phyloP scores from a whole-genome alignment of 1,140 invertebrate genomes.

The Uloborus diversus region DNA sequence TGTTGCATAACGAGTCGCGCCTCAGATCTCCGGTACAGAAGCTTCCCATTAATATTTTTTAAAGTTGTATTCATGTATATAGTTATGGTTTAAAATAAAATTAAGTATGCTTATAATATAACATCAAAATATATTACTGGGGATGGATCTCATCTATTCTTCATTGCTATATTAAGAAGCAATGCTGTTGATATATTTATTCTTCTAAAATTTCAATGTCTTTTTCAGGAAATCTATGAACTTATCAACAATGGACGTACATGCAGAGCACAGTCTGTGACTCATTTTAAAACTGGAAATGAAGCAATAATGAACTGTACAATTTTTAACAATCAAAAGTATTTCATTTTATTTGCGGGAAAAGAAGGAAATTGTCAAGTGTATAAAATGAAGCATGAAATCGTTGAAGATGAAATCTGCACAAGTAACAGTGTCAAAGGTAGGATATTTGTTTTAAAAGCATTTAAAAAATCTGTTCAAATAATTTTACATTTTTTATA shows the following conservation, averaged over 20 bases:
- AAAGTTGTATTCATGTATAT: too few relatives aligned
- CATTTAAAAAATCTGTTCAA: background rate
- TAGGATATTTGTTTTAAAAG: background rate
- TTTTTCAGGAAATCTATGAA: conserved; percentile 87
- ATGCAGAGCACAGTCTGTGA: conserved; percentile 85
- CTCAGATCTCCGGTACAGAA: too few relatives aligned
- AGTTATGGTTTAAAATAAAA: too few relatives aligned
- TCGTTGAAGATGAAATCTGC: conserved; percentile 64
- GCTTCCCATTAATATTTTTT: too few relatives aligned
- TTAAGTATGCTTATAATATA: too few relatives aligned
- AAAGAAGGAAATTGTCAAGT: conserved; percentile 91
- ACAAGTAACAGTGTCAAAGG: conserved; percentile 57
- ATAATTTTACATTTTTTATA: background rate
- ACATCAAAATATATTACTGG: too few relatives aligned
- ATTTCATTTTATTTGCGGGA: conserved; percentile 84
- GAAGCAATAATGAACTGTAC: conserved; percentile 93
- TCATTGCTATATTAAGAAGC: too few relatives aligned
- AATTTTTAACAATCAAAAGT: conserved; percentile 72
- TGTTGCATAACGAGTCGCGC: too few relatives aligned
- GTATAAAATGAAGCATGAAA: conserved; percentile 80
- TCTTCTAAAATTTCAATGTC: conserved; percentile 65
- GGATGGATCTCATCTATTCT: too few relatives aligned
- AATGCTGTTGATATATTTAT: too few relatives aligned
- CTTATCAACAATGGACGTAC: conserved; percentile 81
- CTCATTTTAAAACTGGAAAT: conserved; percentile 85